Percentiles rank a stretch among this genome's conserved stretches.
These are phyloP conservation scores for Dicerorhinus sumatrensis DNA, from an alignment of 2,113 vertebrate genomes.

Conservation along the genomic window DNA sequence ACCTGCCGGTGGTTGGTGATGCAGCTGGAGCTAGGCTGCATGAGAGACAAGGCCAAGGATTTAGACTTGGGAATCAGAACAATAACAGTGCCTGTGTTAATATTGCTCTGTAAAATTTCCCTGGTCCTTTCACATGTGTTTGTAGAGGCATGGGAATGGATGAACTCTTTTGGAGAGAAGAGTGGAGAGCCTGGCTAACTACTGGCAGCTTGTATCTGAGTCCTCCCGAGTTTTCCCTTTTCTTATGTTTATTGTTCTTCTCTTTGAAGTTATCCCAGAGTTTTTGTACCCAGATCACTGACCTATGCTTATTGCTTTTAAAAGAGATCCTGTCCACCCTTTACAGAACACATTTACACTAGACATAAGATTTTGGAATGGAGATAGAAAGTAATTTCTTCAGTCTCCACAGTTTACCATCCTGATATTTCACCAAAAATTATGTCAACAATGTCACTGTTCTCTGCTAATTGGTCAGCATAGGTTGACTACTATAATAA, in stretches of 20 bases:
- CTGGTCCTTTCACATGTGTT: neutral
- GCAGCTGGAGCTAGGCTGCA: neutral
- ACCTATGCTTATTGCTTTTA: slow-evolving; percentile 20
- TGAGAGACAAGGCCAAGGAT: neutral
- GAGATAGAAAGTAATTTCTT: slow-evolving; percentile 52
- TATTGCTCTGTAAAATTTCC: neutral
- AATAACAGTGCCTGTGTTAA: neutral
- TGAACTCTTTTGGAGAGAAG: neutral
- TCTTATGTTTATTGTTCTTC: neutral
- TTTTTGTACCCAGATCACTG: slow-evolving; percentile 1
- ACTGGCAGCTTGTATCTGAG: neutral
- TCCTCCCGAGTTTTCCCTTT: neutral
- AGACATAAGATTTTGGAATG: slow-evolving; percentile 11
- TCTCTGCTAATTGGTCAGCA: neutral
- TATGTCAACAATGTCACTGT: neutral
- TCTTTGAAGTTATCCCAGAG: neutral
- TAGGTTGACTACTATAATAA: neutral
- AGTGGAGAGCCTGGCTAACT: neutral
- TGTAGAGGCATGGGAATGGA: neutral
- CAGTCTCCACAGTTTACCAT: neutral
- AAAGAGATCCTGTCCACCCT: neutral
- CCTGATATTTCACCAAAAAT: slow-evolving; percentile 22
- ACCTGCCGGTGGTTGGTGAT: neutral
- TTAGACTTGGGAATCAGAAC: slow-evolving; percentile 10
- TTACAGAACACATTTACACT: neutral